Percentiles rank a stretch among this genome's conserved stretches.
These are phyloP conservation scores for Creontiades dilutus DNA, from an alignment of 2,888 invertebrate genomes.

Conservation along the genomic window DNA sequence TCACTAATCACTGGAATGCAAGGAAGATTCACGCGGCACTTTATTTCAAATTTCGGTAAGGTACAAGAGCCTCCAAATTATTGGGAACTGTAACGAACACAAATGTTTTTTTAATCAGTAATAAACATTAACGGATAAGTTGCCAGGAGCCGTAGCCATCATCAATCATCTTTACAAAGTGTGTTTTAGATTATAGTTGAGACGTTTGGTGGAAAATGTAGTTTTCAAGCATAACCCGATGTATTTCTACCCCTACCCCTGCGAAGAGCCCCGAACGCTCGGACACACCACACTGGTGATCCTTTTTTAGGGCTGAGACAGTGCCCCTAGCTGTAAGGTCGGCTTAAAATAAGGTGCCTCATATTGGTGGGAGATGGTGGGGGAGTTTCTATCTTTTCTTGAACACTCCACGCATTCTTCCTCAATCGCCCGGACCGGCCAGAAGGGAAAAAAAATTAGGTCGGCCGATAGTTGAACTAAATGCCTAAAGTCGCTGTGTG, in stretches of 20 bases:
- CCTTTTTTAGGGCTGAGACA: slow-evolving; percentile 70
- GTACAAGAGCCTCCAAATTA: background rate
- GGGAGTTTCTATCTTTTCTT: slow-evolving; percentile 17
- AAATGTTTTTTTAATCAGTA: background rate
- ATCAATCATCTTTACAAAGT: too few relatives aligned
- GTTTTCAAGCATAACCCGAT: background rate
- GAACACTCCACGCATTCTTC: slow-evolving; percentile 28
- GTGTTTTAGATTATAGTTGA: background rate
- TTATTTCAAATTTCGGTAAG: background rate
- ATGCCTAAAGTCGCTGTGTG: too few relatives aligned
- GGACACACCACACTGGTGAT: slow-evolving; percentile 57
- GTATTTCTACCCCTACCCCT: slow-evolving; percentile 29
- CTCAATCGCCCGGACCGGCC: background rate
- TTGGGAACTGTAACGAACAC: background rate
- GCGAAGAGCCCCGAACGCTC: slow-evolving; percentile 44
- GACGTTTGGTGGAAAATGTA: background rate
- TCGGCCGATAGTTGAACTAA: too few relatives aligned
- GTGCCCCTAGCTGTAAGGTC: slow-evolving; percentile 69
- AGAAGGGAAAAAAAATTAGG: background rate
- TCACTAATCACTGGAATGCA: background rate
- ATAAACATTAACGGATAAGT: background rate
- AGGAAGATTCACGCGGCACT: background rate
- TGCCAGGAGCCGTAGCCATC: background rate
- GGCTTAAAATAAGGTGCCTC: slow-evolving; percentile 68
- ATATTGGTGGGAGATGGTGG: background rate